phyloP scores from a whole-genome alignment of 2,888 invertebrate species.

The Eilema depressum region DNA sequence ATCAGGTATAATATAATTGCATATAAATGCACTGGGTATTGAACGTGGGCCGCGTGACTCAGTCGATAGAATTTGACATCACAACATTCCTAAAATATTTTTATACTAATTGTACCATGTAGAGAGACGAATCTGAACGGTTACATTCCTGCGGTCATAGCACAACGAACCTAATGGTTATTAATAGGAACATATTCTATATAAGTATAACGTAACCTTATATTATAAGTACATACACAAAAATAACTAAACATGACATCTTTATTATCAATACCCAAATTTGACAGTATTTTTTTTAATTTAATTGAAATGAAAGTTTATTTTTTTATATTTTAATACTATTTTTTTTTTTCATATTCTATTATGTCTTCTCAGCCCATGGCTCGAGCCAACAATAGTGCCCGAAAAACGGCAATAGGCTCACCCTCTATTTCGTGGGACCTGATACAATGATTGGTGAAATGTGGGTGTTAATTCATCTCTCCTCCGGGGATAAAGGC shows the following conservation, averaged over 20 bases:
- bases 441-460: no score
- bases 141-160: neutral
- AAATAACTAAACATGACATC: neutral
- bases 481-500: no score
- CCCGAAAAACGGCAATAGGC: no score
- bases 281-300: neutral
- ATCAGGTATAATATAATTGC: no score
- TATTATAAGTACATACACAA: neutral
- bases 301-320: neutral
- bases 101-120: neutral
- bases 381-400: no score
- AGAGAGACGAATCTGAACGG: neutral
- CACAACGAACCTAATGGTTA: no score
- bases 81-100: slow-evolving; percentile 1
- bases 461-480: no score
- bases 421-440: no score
- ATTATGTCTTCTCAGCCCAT: no score
- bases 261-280: slow-evolving; percentile 21
- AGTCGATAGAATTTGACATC: neutral
- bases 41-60: neutral
- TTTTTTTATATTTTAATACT: neutral
- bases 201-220: neutral
- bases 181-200: neutral
- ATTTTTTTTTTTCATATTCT: no score
- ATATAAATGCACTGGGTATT: neutral